Percentiles rank a stretch among this genome's conserved stretches.
Evolutionary conservation across 2,113 vertebrate genomes (phyloP).

Genomic region (Neolamprologus cancellatus): DNA sequence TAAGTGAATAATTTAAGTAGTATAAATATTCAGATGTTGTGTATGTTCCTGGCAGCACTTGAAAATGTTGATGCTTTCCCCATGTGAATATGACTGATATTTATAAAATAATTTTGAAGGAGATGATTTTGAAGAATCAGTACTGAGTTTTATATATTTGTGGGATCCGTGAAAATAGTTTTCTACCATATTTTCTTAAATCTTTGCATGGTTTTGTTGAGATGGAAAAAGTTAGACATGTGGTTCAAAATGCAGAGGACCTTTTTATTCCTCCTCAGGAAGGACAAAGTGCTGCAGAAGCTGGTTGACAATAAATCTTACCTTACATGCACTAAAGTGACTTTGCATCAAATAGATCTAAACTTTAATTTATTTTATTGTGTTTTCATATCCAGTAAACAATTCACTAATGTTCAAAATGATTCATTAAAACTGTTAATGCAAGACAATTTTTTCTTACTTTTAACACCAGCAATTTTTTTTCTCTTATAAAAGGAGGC

Average conservation of each 20-base stretch:
- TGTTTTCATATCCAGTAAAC: background rate
- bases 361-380: background rate
- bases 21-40: background rate
- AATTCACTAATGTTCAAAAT: background rate
- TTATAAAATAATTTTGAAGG: background rate
- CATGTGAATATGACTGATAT: background rate
- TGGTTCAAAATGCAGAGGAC: background rate
- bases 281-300: background rate
- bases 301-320: background rate
- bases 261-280: background rate
- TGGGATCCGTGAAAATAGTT: background rate
- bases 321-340: background rate
- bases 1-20: background rate
- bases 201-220: background rate
- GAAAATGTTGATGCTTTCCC: background rate
- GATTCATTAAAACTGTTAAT: background rate
- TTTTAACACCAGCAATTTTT: background rate
- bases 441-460: background rate
- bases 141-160: background rate
- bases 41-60: slow-evolving; percentile 26
- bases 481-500: background rate
- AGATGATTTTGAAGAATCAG: slow-evolving; percentile 11
- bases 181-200: background rate
- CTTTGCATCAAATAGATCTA: background rate
- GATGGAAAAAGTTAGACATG: background rate